Base-by-base conservation (phyloP, 2,797 vertebrate genomes). In the Falco columbarius region DNA sequence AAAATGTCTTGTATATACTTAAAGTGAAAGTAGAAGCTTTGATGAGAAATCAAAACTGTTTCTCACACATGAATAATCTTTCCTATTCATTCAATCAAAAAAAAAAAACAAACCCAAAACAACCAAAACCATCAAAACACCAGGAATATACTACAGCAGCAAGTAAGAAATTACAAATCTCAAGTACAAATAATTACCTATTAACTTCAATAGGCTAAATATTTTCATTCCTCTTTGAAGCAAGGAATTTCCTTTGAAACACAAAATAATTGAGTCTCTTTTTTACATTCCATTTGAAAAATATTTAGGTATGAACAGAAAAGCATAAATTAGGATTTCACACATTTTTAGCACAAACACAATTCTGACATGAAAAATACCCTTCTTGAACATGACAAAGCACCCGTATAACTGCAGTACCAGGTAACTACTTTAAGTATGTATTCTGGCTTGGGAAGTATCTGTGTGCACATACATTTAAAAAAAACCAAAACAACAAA, bases 291-390 rank as follows among this genome's bases (percentile, higher is more conserved):
- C 62, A 72, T 51, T 58, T 26, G 30, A 73, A 91, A 96, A 95
- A 73, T 79, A 74, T 38, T 47, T 65, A 59, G 46, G 51, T 30
- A 86, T 5, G 12, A 71, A 72, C 18, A 82, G 79, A 92, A 96
- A 91, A 93, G 24, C 42, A 51, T 4, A 14, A 95, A 79, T 56
- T 82, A 44, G 74, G 42, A 81, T 72, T 90, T 55, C 52, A 36
- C 46, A 87, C 36, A 29, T 76, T 90, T 97, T 76, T 82, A 93
- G 42, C 90, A 55, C 40, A 95, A 84, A 5, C 34, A 65, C 67
- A 55, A 67, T 65, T 88, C 91, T 44, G 32, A 87, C 8, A 16
- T 85, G 42, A 94, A 95, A 89, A 94, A 92, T n/a, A 55, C 42
- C 40, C n/a, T 81, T 30, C 62, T 62, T 5, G 21, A 91, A 85